Conservation (phyloP, 2,888 invertebrate species). For the Macropis europaea region DNA sequence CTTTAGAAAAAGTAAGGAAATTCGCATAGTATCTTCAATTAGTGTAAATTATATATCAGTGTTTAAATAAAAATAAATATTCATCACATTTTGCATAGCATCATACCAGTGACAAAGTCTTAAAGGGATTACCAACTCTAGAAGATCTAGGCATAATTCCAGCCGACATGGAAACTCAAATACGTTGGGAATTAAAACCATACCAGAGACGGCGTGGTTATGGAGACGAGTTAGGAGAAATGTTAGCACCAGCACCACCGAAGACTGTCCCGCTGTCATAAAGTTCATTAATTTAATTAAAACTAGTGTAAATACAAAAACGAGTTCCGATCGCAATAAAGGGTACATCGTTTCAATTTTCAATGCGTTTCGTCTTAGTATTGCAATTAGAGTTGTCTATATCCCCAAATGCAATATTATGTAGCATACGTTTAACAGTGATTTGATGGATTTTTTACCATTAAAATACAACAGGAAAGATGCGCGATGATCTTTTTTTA, state of each 20-base stretch:
- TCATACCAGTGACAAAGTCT: conserved; percentile 86
- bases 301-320: background rate
- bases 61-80: background rate
- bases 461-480: background rate
- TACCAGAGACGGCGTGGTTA: conserved; percentile 87
- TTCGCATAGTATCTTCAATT: background rate
- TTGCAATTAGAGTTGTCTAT: background rate
- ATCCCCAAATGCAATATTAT: no score
- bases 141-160: conserved; percentile 93
- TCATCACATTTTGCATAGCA: conserved; percentile 82
- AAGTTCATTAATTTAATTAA: conserved; percentile 6
- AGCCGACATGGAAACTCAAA: conserved; percentile 89
- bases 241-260: conserved; percentile 84
- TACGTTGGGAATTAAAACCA: conserved; percentile 90
- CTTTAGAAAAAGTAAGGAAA: conserved; percentile 86
- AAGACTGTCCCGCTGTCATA: conserved; percentile 78
- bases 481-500: conserved; percentile 16
- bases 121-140: conserved; percentile 86
- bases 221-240: conserved; percentile 88
- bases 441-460: background rate
- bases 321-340: conserved; percentile 12
- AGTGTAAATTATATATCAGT: background rate
- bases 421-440: background rate
- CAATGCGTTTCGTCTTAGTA: background rate
- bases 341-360: background rate